Evolutionary conservation across 2,888 invertebrate genomes (phyloP).

Genomic region (Calameuta idolon): DNA sequence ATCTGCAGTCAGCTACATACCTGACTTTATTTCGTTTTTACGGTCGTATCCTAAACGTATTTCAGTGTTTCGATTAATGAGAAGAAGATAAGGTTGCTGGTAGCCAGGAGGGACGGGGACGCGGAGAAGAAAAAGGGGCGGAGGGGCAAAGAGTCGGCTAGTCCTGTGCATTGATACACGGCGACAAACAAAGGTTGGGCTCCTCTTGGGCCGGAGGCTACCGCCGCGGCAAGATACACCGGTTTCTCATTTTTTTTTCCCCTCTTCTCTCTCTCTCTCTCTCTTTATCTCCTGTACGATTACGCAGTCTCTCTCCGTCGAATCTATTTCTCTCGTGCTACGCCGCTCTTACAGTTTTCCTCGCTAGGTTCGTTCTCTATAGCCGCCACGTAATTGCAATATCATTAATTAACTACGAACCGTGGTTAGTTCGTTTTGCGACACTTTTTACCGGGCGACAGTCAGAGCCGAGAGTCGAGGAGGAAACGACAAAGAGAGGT

Average conservation of each 20-base stretch:
- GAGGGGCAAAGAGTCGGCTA: too few species aligned
- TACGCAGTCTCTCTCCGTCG: too few species aligned
- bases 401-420: conserved; percentile 52
- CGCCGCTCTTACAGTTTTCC: too few species aligned
- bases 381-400: conserved; percentile 44
- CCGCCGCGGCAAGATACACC: neutral
- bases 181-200: neutral
- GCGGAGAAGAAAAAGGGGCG: conserved; percentile 9
- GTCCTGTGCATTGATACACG: neutral
- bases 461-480: neutral
- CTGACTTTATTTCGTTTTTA: conserved; percentile 43
- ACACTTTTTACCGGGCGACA: conserved; percentile 45
- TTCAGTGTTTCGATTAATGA: conserved; percentile 52
- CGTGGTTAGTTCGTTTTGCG: conserved; percentile 26
- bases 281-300: neutral
- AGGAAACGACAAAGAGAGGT: neutral
- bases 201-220: neutral
- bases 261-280: neutral
- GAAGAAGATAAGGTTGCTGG: conserved; percentile 39
- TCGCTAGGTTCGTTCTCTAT: neutral
- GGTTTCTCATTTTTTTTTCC: neutral
- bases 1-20: conserved; percentile 13
- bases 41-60: conserved; percentile 46
- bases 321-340: too few species aligned
- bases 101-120: conserved; percentile 6